phyloP scores from a whole-genome alignment of 2,113 vertebrate species.

The Diglossa brunneiventris region DNA sequence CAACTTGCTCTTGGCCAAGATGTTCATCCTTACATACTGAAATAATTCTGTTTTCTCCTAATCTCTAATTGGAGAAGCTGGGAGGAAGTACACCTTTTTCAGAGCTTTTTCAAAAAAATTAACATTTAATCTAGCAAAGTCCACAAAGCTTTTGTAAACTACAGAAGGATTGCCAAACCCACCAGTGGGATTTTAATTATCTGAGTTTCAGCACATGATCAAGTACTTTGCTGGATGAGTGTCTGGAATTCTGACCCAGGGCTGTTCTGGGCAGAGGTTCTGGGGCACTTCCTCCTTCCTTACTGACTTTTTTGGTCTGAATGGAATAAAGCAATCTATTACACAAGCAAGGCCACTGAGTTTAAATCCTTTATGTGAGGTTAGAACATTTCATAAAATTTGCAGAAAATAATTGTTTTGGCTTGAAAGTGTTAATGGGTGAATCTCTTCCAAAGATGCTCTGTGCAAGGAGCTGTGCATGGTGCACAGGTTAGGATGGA shows the following conservation, averaged over 20 bases:
- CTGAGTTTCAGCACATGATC: neutral
- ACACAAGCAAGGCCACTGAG: neutral
- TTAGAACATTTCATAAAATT: neutral
- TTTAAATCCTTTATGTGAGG: neutral
- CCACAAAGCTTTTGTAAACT: neutral
- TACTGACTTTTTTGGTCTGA: neutral
- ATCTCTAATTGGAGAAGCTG: neutral
- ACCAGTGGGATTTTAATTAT: neutral
- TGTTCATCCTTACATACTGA: slow-evolving; percentile 16
- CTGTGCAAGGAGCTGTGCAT: neutral
- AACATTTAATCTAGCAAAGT: neutral
- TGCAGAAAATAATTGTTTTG: neutral
- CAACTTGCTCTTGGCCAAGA: slow-evolving; percentile 29
- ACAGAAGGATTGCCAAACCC: neutral
- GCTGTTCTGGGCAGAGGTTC: neutral
- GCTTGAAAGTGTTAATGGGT: neutral
- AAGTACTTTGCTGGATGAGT: neutral
- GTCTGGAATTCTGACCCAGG: neutral
- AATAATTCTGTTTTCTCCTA: neutral
- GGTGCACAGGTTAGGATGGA: neutral
- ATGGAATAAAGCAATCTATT: neutral
- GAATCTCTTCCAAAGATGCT: neutral
- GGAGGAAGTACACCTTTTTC: neutral
- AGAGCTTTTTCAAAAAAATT: neutral
- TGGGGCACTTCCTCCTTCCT: neutral